Percentiles rank a stretch among this genome's conserved stretches.
Evolutionary conservation across 2,888 invertebrate species (phyloP).

Genomic region (Drosophila kokeensis): DNA sequence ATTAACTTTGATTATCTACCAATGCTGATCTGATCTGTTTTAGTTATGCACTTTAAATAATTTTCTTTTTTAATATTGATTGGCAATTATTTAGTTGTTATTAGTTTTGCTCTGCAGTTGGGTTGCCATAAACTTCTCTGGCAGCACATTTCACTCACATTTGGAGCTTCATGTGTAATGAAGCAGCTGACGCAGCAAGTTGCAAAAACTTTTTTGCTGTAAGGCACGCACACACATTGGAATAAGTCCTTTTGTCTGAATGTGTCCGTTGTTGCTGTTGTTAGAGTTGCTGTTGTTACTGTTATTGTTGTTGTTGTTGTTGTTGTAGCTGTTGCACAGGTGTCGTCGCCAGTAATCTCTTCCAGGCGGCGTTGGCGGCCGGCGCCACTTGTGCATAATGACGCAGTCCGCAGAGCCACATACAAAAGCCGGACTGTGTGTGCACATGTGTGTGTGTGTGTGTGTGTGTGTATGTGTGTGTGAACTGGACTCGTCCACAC

Average conservation of each 20-base stretch:
- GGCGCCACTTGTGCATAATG: constrained; percentile 79
- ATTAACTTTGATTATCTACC: neutral
- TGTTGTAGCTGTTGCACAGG: constrained; percentile 67
- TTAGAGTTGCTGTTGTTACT: neutral
- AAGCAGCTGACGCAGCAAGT: constrained; percentile 78
- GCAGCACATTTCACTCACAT: constrained; percentile 32
- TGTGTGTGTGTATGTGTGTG: constrained; percentile 30
- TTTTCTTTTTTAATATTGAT: neutral
- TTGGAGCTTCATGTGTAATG: constrained; percentile 70
- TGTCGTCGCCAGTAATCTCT: constrained; percentile 79
- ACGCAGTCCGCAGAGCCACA: constrained; percentile 57
- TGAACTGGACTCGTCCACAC: constrained; percentile 58
- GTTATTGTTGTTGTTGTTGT: constrained; percentile 12
- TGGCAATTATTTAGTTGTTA: neutral
- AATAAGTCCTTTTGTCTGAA: constrained; percentile 33
- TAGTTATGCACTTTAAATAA: neutral
- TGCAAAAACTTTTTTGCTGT: constrained; percentile 66
- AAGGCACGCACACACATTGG: constrained; percentile 29
- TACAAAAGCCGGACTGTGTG: constrained; percentile 45
- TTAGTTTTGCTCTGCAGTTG: neutral
- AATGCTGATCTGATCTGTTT: neutral
- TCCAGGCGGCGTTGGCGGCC: constrained; percentile 59
- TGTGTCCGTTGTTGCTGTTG: constrained; percentile 26
- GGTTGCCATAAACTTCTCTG: constrained; percentile 24
- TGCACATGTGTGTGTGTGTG: constrained; percentile 2